A percentile compares a stretch with the other conserved stretches of the same genome.
These are phyloP conservation scores for Sparus aurata DNA, from an alignment of 2,797 vertebrate genomes.

Conservation along the genomic window DNA sequence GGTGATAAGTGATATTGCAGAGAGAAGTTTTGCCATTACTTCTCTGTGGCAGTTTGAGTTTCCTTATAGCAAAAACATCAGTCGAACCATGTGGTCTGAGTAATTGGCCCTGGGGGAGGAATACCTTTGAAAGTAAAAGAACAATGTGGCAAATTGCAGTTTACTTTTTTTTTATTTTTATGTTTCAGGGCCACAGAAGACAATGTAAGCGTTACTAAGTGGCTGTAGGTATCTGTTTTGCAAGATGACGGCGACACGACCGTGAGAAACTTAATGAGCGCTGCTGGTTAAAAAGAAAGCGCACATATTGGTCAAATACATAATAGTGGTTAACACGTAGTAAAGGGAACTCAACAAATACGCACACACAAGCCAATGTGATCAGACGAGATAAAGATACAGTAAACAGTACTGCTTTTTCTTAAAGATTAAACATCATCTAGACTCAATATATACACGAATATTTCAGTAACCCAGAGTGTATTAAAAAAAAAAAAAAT, in stretches of 20 bases:
- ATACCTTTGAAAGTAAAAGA: constrained; percentile 44
- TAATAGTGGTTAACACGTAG: constrained; percentile 48
- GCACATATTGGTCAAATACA: constrained; percentile 45
- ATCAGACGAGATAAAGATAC: constrained; percentile 28
- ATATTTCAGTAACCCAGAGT: neutral
- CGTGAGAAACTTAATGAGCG: constrained; percentile 51
- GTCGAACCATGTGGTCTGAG: constrained; percentile 47
- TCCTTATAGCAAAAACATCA: constrained; percentile 64
- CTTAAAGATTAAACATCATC: neutral
- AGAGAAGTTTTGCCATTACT: constrained; percentile 55
- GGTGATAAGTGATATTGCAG: constrained; percentile 77
- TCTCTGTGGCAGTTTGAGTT: constrained; percentile 54
- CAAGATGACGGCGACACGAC: constrained; percentile 11
- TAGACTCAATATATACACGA: neutral
- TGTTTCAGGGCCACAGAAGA: constrained; percentile 35
- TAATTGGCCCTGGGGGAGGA: constrained; percentile 52
- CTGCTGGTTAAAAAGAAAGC: constrained; percentile 18
- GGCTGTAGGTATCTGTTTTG: constrained; percentile 30
- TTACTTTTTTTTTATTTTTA: constrained; percentile 3
- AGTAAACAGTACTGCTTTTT: neutral
- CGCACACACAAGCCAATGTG: constrained; percentile 35
- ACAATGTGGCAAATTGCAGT: constrained; percentile 61
- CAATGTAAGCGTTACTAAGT: constrained; percentile 24
- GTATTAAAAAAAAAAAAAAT: no score
- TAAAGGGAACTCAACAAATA: constrained; percentile 49